Evolutionary conservation across 2,888 invertebrate genomes (phyloP), one percentile per base, ranked within the genome.

Genomic region (Leuctra nigra): DNA sequence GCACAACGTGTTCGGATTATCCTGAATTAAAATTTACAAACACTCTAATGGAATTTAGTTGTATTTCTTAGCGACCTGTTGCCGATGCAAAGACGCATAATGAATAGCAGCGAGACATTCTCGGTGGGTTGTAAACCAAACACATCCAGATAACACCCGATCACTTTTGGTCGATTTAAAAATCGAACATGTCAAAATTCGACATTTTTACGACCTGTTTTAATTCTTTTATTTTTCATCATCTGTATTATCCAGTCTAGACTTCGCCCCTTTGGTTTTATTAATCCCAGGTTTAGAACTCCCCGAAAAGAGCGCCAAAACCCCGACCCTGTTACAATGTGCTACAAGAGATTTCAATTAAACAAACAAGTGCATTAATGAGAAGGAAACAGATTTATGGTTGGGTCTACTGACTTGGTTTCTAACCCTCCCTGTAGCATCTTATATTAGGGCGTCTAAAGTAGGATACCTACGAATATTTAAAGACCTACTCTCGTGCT

Each of bases 281-380:
- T 38, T 16, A 11, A 2, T 22, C 44, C 23, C 22, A n/a, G 6
- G 29, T 29, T 29, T 29, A 7, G 29, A 7, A 1, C 23, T 13
- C 23, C n/a, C 44, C 4, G 3, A 44, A 22, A 44, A 23, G 44
- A 23, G 11, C 44, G 44, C 20, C 44, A 44, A 41, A 38, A 44
- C 39, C 20, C 20, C 20, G 39, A 9, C 9, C 2, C 23, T 44
- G 9, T 29, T 7, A 44, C 23, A 18, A 16, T 20, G 23, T 2
- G 73, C 75, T 76, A 78, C 78, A 78, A 74, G 76, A 76, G 73
- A 78, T 77, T 78, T 78, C 78, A 78, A 78, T 78, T 78, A 78
- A 77, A 77, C 73, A 72, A 73, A 77, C 77, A 76, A 72, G 76
- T 70, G 75, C 75, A 73, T 74, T 77, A 77, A 77, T 77, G 77